Conservation (phyloP, 2,113 vertebrate species). For the Arothron firmamentum region DNA sequence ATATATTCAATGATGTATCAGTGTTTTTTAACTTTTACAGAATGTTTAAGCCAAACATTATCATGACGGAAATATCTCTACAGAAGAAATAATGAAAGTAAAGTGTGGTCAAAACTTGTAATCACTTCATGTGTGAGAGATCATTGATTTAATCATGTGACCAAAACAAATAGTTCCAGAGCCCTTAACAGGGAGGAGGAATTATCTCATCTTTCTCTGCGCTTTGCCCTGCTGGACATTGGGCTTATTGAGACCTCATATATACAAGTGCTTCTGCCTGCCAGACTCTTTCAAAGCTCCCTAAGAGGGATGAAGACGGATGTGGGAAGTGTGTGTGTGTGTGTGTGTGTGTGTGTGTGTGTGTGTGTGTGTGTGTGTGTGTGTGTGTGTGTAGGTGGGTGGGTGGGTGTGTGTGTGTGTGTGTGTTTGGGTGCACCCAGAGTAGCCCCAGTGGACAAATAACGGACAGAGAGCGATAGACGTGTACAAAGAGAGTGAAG, state of each 20-base stretch:
- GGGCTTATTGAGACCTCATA: slow-evolving; percentile 52
- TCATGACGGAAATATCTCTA: no score
- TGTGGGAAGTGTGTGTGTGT: slow-evolving; percentile 37
- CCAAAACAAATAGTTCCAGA: not conserved
- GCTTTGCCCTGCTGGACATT: slow-evolving; percentile 45
- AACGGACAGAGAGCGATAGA: slow-evolving; percentile 62
- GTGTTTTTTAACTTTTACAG: no score
- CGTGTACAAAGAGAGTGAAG: slow-evolving; percentile 51
- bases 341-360: slow-evolving; percentile 16
- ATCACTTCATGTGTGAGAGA: not conserved
- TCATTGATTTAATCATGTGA: not conserved
- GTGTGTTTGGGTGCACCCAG: slow-evolving; percentile 44
- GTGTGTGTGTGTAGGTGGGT: slow-evolving; percentile 17
- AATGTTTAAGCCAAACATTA: no score
- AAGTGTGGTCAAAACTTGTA: no score
- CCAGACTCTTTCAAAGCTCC: slow-evolving; percentile 60
- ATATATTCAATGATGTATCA: no score
- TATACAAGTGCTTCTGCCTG: slow-evolving; percentile 52
- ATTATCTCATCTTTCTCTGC: slow-evolving; percentile 25
- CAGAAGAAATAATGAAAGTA: no score
- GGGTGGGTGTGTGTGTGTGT: not conserved
- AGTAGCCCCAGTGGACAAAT: slow-evolving; percentile 69
- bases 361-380: not conserved
- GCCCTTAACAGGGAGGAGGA: slow-evolving; percentile 9
- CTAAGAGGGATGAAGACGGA: slow-evolving; percentile 68